phyloP scores from a whole-genome alignment of 2,113 vertebrate genomes.

The Tyto alba region DNA sequence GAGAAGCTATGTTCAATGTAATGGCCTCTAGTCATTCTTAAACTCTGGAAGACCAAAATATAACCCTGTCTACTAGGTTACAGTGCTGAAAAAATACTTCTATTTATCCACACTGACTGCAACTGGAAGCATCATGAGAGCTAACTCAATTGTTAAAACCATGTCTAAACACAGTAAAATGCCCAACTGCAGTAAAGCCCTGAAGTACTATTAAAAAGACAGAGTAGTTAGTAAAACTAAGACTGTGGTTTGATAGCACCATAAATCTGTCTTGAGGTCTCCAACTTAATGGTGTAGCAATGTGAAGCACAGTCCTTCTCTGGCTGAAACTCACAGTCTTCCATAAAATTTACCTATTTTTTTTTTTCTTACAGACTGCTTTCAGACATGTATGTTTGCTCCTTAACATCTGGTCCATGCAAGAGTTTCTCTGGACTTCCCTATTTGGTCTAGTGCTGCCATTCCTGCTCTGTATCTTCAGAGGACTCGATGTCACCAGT shows the following conservation, averaged over 20 bases:
- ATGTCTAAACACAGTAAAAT: slow-evolving; percentile 47
- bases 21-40: background rate
- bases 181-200: slow-evolving; percentile 16
- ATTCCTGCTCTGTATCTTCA: background rate
- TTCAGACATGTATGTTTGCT: background rate
- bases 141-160: slow-evolving; percentile 32
- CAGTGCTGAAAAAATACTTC: background rate
- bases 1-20: background rate
- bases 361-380: background rate
- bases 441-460: background rate
- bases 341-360: background rate
- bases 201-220: slow-evolving; percentile 39
- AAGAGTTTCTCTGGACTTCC: background rate
- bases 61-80: background rate
- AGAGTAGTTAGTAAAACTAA: slow-evolving; percentile 51
- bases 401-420: background rate
- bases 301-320: background rate
- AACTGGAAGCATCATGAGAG: slow-evolving; percentile 3
- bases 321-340: background rate
- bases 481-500: background rate
- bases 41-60: background rate
- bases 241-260: slow-evolving; percentile 2
- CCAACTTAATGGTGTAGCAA: background rate
- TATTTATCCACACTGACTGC: background rate
- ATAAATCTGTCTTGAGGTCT: slow-evolving; percentile 38